Evolutionary conservation across 2,888 invertebrate species (phyloP).

Genomic region (Hirtodrosophila cameraria): DNA sequence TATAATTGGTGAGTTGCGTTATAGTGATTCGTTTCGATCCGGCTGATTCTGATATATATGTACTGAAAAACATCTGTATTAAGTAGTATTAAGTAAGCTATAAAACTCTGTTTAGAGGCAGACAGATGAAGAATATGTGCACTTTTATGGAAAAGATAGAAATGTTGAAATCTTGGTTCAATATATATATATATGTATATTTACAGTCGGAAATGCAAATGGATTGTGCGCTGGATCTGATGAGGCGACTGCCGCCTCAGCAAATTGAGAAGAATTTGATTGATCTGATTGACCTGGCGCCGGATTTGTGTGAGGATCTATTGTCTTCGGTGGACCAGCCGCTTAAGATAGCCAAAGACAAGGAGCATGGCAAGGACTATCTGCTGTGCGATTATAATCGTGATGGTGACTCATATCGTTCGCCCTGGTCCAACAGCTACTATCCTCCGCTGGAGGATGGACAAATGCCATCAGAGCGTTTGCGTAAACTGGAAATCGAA

Average conservation of each 20-base stretch:
- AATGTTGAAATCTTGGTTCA: neutral
- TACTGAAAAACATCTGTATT: no score
- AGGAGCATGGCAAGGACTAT: constrained; percentile 97
- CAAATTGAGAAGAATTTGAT: constrained; percentile 99
- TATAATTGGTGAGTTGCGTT: no score
- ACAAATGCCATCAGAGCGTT: constrained; percentile 97
- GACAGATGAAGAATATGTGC: no score
- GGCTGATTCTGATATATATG: no score
- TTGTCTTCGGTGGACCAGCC: constrained; percentile 99
- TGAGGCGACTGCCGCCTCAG: constrained; percentile 99
- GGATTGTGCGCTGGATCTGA: constrained; percentile 99
- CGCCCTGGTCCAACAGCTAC: constrained; percentile 99
- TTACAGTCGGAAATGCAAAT: constrained; percentile 96
- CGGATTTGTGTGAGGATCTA: constrained; percentile 97
- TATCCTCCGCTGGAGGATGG: constrained; percentile 99
- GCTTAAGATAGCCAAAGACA: constrained; percentile 97
- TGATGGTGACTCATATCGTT: constrained; percentile 99
- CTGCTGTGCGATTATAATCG: constrained; percentile 99
- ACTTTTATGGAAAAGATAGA: no score
- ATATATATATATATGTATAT: neutral
- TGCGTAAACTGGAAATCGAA: constrained; percentile 97
- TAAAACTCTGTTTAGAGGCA: no score
- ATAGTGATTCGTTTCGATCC: no score
- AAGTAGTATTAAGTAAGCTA: no score
- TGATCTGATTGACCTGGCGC: constrained; percentile 98